Evolutionary conservation across 2,797 vertebrate species (phyloP), one percentile per base, ranked within the genome.

Genomic region (Sebastes iracundus): DNA sequence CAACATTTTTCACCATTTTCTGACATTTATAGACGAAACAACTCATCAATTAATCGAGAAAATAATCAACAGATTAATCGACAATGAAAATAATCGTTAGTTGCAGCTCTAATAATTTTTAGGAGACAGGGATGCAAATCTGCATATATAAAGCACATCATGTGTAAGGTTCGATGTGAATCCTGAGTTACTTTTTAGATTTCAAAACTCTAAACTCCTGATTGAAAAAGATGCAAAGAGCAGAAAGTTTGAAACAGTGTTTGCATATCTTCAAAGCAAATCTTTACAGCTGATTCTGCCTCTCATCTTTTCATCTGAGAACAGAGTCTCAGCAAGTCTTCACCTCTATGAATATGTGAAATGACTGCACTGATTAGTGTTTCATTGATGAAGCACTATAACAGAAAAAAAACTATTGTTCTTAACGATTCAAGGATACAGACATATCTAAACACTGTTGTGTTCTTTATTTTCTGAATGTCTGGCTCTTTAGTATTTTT

Each of bases 401-500:
- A 33, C 18, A 35, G 60, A 61, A 20, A 11, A 55, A 11, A 11
- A 55, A 11, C 3, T 13, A 16, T 59, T 63, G 56, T 72, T 8
- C 13, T 72, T 81, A 27, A 25, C 68, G 7, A 75, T 82, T 65
- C 49, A 71, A 75, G 32, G 14, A 68, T n/a, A 60, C 13, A 75
- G 27, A 77, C 14, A 20, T 13, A 65, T 79, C 53, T 82, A 55
- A 76, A 49, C 62, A 76, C 32, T 42, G 58, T 52, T 76, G 32
- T 82, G 55, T 79, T 80, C 30, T 83, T 63, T 63, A 63, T 69
- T 77, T 84, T 69, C 49, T 77, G 76, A 86, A 78, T n/a, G 18
- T 69, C 70, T 82, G 52, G 69, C 74, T 75, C 69, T 84, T 75
- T 71, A 66, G 86, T 88, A 77, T 83, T 88, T 90, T 86, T 78